phyloP scores from a whole-genome alignment of 2,113 vertebrate species.

The Rhynchomys soricoides region DNA sequence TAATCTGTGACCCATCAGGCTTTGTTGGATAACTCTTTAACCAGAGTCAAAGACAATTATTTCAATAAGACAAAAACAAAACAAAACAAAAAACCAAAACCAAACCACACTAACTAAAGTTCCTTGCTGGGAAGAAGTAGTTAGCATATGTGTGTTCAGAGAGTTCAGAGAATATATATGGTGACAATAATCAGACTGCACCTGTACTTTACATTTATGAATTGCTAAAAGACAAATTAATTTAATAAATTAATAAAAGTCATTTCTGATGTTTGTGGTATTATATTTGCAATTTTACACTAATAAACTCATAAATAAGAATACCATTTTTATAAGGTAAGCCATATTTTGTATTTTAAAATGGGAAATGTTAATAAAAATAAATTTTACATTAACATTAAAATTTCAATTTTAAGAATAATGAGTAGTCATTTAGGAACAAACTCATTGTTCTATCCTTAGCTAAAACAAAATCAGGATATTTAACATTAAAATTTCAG shows the following conservation, averaged over 20 bases:
- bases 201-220: neutral
- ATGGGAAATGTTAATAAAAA: neutral
- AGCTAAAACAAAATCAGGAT: neutral
- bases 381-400: neutral
- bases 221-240: neutral
- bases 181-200: neutral
- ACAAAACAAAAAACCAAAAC: too few relatives aligned
- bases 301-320: neutral
- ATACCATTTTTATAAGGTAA: neutral
- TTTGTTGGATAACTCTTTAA: too few relatives aligned
- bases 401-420: neutral
- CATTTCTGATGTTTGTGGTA: neutral
- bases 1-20: neutral
- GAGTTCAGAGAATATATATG: neutral
- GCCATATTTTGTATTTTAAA: neutral
- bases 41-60: neutral
- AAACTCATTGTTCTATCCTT: neutral
- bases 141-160: too few relatives aligned
- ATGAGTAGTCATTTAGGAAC: neutral
- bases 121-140: neutral
- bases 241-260: neutral
- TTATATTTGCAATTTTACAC: neutral
- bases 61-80: neutral
- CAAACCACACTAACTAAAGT: neutral
- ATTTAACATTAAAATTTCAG: neutral